Base-by-base conservation (phyloP, 64 coral and sea anemone species). In the Pocillopora verrucosa region DNA sequence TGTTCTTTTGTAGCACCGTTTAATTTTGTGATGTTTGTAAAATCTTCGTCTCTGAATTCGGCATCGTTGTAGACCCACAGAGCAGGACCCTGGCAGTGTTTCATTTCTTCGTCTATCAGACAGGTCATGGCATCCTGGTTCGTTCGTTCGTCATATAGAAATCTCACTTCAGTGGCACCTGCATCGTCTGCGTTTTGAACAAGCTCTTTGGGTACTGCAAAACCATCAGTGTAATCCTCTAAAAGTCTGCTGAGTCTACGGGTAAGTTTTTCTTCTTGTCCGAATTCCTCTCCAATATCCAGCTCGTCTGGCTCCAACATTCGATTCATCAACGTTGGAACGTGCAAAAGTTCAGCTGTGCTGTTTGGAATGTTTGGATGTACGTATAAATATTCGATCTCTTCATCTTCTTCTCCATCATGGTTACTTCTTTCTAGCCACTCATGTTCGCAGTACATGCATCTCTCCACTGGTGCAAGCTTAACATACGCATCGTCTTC, bases 171-270 rank as follows among this genome's bases (percentile, higher is more conserved):
- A 5, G 85, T 89, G 36, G 94, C 94, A 56, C 94, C 89, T 30
- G 94, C 94, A 76, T 95, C 94, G 34, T 95, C 94, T 17, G 94
- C 94, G 58, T 96, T 96, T 82, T 96, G 94, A 69, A 96, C 93
- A 13, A 96, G 84, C 86, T 95, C 94, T 79, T 95, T 95, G 11
- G 87, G 89, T 65, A 94, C 89, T n/a, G 88, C 77, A 60, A 94
- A 86, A 30, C 95, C 91, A 60, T 97, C 95, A 22, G 88, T 97
- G 78, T 97, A 97, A 20, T 92, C 87, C 81, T 97, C 88, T 1
- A 96, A 37, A 15, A 92, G 74, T 88, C 90, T 76, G 16, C 73
- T 74, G 16, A 96, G 75, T 65, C 95, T 82, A 22, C 80, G 73
- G 14, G 91, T 91, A 24, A 98, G 64, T 20, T 92, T 82, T 73